phyloP scores from a whole-genome alignment of 2,113 vertebrate species.

The Strix aluco region DNA sequence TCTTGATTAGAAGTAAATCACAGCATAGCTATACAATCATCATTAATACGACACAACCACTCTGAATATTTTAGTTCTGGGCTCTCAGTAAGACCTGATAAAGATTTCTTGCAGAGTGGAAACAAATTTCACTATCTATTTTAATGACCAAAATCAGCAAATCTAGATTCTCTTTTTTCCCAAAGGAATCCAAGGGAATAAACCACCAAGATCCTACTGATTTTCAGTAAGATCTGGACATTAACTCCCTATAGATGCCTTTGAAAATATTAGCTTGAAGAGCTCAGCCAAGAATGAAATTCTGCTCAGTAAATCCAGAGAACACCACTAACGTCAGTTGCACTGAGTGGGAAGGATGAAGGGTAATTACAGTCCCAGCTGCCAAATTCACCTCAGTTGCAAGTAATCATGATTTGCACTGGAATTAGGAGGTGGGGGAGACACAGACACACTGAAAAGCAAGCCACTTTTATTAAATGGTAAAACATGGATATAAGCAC shows the following conservation, averaged over 20 bases:
- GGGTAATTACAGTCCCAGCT: slow-evolving; percentile 6
- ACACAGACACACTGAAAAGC: background rate
- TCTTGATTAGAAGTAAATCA: slow-evolving; percentile 35
- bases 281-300: background rate
- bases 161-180: background rate
- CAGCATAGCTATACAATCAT: slow-evolving; percentile 17
- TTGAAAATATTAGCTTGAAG: slow-evolving; percentile 8
- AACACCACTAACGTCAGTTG: background rate
- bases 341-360: slow-evolving; percentile 1
- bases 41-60: background rate
- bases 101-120: background rate
- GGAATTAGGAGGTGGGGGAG: background rate
- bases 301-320: background rate
- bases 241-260: background rate
- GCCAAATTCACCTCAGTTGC: background rate
- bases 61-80: background rate
- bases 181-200: background rate
- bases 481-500: background rate
- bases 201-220: background rate
- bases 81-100: background rate
- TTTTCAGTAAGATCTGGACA: background rate
- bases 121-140: background rate
- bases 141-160: background rate
- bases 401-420: slow-evolving; percentile 20
- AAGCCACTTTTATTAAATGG: background rate